Conservation (phyloP, 2,888 invertebrate genomes). For the Hanleya hanleyi region DNA sequence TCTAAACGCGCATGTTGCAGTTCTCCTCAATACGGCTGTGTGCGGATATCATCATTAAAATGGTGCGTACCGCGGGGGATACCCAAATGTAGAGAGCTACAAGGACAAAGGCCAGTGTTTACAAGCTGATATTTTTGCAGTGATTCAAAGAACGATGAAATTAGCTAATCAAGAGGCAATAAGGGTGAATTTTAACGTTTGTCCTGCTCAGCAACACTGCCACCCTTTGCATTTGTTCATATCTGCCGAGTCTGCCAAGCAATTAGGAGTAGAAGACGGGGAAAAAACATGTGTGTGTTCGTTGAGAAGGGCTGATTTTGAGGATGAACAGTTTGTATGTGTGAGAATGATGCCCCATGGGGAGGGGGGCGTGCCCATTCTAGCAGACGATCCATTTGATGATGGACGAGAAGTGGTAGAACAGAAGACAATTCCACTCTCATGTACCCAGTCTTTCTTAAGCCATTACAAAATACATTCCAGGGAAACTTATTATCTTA, state of each 20-base stretch:
- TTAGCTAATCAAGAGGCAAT: too few relatives aligned
- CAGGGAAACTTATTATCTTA: not conserved
- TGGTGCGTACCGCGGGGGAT: too few relatives aligned
- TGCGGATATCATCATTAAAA: too few relatives aligned
- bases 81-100: too few relatives aligned
- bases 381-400: not conserved
- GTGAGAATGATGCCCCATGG: not conserved
- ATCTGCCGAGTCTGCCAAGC: not conserved
- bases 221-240: not conserved
- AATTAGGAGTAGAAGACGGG: not conserved
- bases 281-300: not conserved
- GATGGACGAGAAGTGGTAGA: not conserved
- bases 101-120: too few relatives aligned
- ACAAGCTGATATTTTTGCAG: too few relatives aligned
- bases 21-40: too few relatives aligned
- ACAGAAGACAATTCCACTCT: not conserved
- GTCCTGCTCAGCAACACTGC: too few relatives aligned
- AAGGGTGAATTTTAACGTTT: too few relatives aligned
- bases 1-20: too few relatives aligned
- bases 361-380: not conserved
- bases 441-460: not conserved
- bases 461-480: not conserved
- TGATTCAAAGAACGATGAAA: too few relatives aligned
- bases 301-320: not conserved
- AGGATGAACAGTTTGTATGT: not conserved